A percentile compares a stretch with the other conserved stretches of the same genome.
Conservation (phyloP, 2,888 invertebrate species). For the Epirrhoe tristata region DNA sequence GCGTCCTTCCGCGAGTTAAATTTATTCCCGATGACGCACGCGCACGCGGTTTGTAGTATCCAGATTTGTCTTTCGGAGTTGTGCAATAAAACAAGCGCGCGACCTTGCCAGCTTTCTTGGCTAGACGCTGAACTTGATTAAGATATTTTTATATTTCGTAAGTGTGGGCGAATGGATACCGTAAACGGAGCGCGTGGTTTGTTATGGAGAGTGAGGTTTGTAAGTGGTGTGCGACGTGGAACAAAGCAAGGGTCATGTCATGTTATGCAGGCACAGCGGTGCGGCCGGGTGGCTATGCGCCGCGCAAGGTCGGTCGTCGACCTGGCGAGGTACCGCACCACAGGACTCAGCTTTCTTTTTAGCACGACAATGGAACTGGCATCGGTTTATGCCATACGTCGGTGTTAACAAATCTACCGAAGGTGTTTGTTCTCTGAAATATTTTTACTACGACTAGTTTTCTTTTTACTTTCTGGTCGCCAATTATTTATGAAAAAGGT, state of each 20-base stretch:
- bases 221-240: constrained; percentile 58
- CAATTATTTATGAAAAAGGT: not conserved
- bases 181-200: constrained; percentile 54
- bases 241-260: constrained; percentile 76
- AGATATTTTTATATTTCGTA: constrained; percentile 43
- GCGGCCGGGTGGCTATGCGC: constrained; percentile 70
- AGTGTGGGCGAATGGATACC: constrained; percentile 42
- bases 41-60: constrained; percentile 66
- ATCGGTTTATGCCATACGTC: constrained; percentile 34
- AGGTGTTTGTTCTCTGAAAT: constrained; percentile 32
- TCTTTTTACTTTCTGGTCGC: not conserved
- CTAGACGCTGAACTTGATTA: constrained; percentile 58
- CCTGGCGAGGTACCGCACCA: constrained; percentile 68
- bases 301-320: constrained; percentile 83
- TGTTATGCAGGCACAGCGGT: constrained; percentile 57
- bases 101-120: constrained; percentile 81
- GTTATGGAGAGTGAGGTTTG: constrained; percentile 52
- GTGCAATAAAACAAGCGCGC: constrained; percentile 74
- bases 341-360: constrained; percentile 60
- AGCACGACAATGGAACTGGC: constrained; percentile 45
- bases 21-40: constrained; percentile 78
- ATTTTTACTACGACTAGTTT: constrained; percentile 13
- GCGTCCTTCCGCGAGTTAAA: constrained; percentile 82
- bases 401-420: constrained; percentile 37
- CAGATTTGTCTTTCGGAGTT: constrained; percentile 76